A percentile compares a stretch with the other conserved stretches of the same genome.
phyloP scores from a whole-genome alignment of 1,140 invertebrate species.

The Octopus bimaculoides region DNA sequence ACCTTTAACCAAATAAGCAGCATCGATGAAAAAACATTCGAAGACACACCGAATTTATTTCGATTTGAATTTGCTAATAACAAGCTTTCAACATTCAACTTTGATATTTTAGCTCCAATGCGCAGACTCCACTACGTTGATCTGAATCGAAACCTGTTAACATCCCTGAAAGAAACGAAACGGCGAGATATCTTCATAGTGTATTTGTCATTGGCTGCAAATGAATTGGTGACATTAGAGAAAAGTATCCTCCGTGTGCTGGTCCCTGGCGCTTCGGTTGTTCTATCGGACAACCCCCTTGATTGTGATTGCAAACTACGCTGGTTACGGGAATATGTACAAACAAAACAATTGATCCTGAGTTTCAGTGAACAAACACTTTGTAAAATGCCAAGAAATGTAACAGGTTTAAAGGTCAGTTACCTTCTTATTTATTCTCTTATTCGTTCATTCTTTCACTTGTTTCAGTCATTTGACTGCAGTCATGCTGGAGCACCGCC shows the following conservation, averaged over 20 bases:
- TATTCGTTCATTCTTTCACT: no score
- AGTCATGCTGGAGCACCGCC: no score
- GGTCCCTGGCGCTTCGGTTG: conserved; percentile 15
- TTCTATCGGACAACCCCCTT: conserved; percentile 25
- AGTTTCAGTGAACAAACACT: not conserved
- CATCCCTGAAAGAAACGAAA: conserved; percentile 8
- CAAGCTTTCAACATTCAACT: conserved; percentile 18
- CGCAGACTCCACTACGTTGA: conserved; percentile 21
- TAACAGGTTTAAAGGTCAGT: not conserved
- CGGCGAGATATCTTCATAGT: conserved; percentile 12
- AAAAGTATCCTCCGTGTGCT: conserved; percentile 17
- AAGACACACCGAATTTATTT: conserved; percentile 17
- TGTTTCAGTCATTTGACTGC: no score
- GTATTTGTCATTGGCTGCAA: conserved; percentile 20
- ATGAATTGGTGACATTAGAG: conserved; percentile 19
- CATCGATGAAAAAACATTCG: conserved; percentile 17
- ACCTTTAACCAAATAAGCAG: conserved; percentile 19
- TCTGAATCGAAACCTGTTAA: conserved; percentile 17
- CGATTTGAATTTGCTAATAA: conserved; percentile 23
- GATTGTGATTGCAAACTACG: conserved; percentile 26
- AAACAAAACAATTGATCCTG: not conserved
- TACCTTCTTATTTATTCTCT: not conserved
- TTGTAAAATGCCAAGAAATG: not conserved
- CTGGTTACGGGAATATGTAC: conserved; percentile 20
- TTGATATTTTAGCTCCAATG: conserved; percentile 9